Base-by-base conservation (phyloP, 2,113 vertebrate genomes). In the Nesogale talazaci region DNA sequence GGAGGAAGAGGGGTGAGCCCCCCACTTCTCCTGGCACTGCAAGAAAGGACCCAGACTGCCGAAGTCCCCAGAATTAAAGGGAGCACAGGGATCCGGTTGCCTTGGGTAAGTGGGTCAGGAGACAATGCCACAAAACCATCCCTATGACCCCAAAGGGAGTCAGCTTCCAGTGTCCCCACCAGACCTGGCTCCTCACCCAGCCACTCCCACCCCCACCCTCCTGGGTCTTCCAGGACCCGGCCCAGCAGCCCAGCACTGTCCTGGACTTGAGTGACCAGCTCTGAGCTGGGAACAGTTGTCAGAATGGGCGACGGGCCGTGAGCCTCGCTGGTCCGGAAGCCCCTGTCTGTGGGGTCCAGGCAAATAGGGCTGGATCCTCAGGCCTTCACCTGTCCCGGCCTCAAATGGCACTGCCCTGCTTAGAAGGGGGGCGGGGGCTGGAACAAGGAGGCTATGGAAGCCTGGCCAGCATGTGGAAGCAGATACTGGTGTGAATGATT, bases 131-230 rank as follows among this genome's bases (percentile, higher is more conserved):
- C 95, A 94, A 52, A 95, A 70, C 22, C 76, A 72, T 84, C 94
- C 94, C 94, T 89, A 89, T 70, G 92, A 61, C 93, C 90, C 92
- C 8, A 1, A 67, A 87, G 89, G 77, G 95, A 89, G 93, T 95
- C 77, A 34, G 90, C 88, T 89, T 89, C 94, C 94, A 95, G 89
- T 92, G 79, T 92, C 95, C 95, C 93, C 90, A 93, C 75, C 52
- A 40, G 96, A 70, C 46, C 90, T 95, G 96, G 94, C 94, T 3
- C 83, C 57, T 72, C 12, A 61, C 93, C 93, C 75, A 82, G 94
- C 83, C 7, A 0, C 78, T 89, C 72, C 19, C 83, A 23, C 23
- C 63, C 57, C 25, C 0, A 29, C n/a, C 40, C 52, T 27, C 10
- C 6, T n/a, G 34, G 23, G 59, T 67, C 89, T 67, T 83, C 17